These are phyloP conservation scores for Lutraria rhynchaena DNA, from an alignment of 1,140 invertebrate genomes.

Conservation along the genomic window DNA sequence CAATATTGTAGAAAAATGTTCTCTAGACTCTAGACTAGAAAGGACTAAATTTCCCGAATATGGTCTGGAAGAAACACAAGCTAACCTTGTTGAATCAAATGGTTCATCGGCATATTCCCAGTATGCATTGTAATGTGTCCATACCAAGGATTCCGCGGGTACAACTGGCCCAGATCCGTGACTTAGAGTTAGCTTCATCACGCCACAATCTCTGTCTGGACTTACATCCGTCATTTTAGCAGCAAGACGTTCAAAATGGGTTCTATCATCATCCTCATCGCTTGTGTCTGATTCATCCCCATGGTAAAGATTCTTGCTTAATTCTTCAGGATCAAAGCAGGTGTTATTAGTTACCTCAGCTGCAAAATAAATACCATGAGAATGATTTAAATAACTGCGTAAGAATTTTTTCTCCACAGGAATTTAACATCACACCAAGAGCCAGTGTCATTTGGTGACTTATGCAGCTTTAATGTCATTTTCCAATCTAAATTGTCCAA, in stretches of 20 bases:
- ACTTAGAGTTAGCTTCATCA: constrained; percentile 64
- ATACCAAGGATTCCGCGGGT: constrained; percentile 56
- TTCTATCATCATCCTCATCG: constrained; percentile 54
- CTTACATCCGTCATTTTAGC: constrained; percentile 65
- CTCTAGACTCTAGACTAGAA: too few relatives aligned
- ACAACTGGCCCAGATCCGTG: constrained; percentile 61
- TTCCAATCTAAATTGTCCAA: neutral
- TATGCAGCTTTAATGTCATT: neutral
- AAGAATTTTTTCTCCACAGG: neutral
- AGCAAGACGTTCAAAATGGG: constrained; percentile 57
- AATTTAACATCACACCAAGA: too few relatives aligned
- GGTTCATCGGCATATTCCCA: constrained; percentile 88
- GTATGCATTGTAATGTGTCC: constrained; percentile 88
- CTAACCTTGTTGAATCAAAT: constrained; percentile 87
- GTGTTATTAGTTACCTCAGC: constrained; percentile 16
- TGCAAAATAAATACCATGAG: neutral
- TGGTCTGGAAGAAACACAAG: constrained; percentile 31
- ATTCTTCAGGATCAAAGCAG: constrained; percentile 43
- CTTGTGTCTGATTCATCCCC: constrained; percentile 13
- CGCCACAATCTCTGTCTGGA: constrained; percentile 59
- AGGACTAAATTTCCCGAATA: too few relatives aligned
- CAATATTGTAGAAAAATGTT: too few relatives aligned
- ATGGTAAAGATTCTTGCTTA: constrained; percentile 49
- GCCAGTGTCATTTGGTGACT: too few relatives aligned
- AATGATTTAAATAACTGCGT: neutral